A percentile compares a stretch with the other conserved stretches of the same genome.
Evolutionary conservation across 2,113 vertebrate species (phyloP).

Genomic region (Arenaria interpres): DNA sequence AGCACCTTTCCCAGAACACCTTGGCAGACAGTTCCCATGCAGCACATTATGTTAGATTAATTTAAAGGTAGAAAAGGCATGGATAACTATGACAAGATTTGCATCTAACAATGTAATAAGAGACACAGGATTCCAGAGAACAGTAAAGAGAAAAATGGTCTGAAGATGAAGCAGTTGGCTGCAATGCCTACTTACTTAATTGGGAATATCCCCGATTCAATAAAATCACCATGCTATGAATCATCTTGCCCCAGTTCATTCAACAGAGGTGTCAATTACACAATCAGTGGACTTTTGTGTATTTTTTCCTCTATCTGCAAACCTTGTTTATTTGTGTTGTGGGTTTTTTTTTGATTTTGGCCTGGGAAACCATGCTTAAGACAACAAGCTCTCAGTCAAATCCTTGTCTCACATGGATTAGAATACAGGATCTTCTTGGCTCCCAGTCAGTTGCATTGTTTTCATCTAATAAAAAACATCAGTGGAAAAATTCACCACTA

Average conservation of each 20-base stretch:
- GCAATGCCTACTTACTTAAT: background rate
- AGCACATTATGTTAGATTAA: background rate
- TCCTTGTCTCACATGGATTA: background rate
- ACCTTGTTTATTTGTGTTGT: background rate
- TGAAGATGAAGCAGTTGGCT: background rate
- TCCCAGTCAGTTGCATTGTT: conserved; percentile 32
- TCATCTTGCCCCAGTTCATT: background rate
- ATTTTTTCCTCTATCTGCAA: background rate
- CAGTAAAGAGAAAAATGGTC: background rate
- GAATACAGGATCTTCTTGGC: conserved; percentile 9
- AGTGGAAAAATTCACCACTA: conserved; percentile 41
- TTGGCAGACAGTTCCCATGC: background rate
- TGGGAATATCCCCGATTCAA: background rate
- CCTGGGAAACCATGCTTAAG: background rate
- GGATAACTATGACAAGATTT: background rate
- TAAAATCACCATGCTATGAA: background rate
- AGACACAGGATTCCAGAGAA: background rate
- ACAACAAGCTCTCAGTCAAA: background rate
- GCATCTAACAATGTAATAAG: background rate
- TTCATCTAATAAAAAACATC: conserved; percentile 53
- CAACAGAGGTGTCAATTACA: background rate
- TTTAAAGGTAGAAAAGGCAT: conserved; percentile 2
- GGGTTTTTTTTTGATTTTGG: background rate
- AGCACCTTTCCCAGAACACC: background rate
- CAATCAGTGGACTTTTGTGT: background rate